phyloP scores from a whole-genome alignment of 1,140 invertebrate genomes.

The Uloborus diversus region DNA sequence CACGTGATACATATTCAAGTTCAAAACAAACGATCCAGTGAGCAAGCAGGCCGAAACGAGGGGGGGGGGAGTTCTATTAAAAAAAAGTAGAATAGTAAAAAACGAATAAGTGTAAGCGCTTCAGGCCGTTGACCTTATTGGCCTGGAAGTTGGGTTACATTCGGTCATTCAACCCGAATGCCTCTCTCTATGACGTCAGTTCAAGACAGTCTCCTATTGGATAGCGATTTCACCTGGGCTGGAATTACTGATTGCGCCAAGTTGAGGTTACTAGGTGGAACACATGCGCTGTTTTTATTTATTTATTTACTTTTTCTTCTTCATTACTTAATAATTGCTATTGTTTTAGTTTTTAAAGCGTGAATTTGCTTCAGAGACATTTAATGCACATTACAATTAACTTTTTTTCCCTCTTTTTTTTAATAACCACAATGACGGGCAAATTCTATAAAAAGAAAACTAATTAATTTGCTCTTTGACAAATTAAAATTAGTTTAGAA shows the following conservation, averaged over 20 bases:
- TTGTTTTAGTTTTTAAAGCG: too few species aligned
- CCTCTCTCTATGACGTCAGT: slow-evolving; percentile 45
- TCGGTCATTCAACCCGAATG: slow-evolving; percentile 51
- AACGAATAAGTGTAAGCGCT: slow-evolving; percentile 47
- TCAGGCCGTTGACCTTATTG: slow-evolving; percentile 50
- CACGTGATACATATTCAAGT: slow-evolving; percentile 55
- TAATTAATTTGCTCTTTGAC: too few species aligned
- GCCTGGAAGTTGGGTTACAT: slow-evolving; percentile 55
- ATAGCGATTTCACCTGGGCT: slow-evolving; percentile 36
- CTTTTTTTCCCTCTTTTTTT: too few species aligned
- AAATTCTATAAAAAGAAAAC: too few species aligned
- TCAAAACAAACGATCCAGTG: slow-evolving; percentile 27
- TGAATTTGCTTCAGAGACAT: too few species aligned
- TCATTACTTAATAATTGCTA: slow-evolving; percentile 14
- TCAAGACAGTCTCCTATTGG: slow-evolving; percentile 18
- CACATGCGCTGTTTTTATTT: slow-evolving; percentile 27
- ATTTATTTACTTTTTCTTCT: not conserved
- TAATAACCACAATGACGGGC: too few species aligned
- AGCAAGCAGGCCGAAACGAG: not conserved
- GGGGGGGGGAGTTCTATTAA: slow-evolving; percentile 16
- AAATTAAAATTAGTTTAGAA: too few species aligned
- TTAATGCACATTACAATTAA: too few species aligned
- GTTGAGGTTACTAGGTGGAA: slow-evolving; percentile 55
- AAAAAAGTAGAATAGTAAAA: slow-evolving; percentile 38
- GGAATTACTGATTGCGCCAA: slow-evolving; percentile 22